Evolutionary conservation across 2,113 vertebrate genomes (phyloP).

Genomic region (Chrysochloris asiatica): DNA sequence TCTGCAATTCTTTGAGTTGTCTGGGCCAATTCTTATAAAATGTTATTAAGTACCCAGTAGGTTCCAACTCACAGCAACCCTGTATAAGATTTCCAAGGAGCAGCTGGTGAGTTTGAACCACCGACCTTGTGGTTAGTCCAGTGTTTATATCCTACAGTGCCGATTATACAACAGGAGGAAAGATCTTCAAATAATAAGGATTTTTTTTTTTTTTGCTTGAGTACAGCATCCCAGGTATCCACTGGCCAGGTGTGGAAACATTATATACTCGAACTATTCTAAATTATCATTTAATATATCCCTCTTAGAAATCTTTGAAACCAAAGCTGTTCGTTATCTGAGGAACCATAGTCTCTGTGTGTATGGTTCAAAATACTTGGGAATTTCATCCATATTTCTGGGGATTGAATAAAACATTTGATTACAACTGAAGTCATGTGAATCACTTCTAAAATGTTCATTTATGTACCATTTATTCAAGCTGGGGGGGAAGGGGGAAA

Average conservation of each 20-base stretch:
- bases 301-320: slow-evolving; percentile 6
- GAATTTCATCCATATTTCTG: slow-evolving; percentile 4
- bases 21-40: too few species aligned
- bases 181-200: neutral
- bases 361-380: neutral
- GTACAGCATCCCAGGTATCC: neutral
- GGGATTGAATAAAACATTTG: neutral
- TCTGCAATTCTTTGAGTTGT: neutral
- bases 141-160: too few species aligned
- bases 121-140: too few species aligned
- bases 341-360: neutral
- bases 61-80: too few species aligned
- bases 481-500: neutral
- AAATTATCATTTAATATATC: neutral
- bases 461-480: slow-evolving; percentile 59
- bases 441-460: slow-evolving; percentile 43
- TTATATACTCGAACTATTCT: neutral
- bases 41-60: too few species aligned
- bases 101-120: too few species aligned
- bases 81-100: too few species aligned
- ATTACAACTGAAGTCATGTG: slow-evolving; percentile 27
- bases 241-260: neutral
- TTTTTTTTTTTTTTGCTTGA: slow-evolving; percentile 36
- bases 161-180: neutral
- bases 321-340: neutral